These are phyloP conservation scores for Unio delphinus DNA, from an alignment of 2,888 invertebrate species.

Conservation along the genomic window DNA sequence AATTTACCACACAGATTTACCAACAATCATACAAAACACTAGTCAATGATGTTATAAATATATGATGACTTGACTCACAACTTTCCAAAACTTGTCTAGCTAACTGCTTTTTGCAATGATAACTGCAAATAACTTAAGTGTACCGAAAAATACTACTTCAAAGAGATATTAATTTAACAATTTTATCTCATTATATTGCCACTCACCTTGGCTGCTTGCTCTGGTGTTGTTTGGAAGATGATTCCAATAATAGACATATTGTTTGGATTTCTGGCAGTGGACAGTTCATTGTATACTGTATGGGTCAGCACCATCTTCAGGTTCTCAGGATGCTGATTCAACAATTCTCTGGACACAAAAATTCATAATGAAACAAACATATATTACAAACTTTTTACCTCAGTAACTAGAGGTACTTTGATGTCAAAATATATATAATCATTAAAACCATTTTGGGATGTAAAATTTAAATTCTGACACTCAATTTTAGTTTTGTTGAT, in stretches of 20 bases:
- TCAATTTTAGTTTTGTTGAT: too few relatives aligned
- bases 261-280: constrained; percentile 89
- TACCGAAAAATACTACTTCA: too few relatives aligned
- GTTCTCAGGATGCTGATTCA: constrained; percentile 87
- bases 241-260: constrained; percentile 93
- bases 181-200: background rate
- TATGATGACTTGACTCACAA: too few relatives aligned
- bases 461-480: too few relatives aligned
- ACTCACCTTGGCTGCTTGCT: constrained; percentile 80
- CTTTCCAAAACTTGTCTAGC: too few relatives aligned
- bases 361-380: background rate
- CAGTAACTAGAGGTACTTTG: background rate
- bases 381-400: background rate
- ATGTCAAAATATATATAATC: background rate
- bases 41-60: too few relatives aligned
- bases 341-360: constrained; percentile 82
- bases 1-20: too few relatives aligned
- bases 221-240: constrained; percentile 88
- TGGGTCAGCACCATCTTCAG: constrained; percentile 88
- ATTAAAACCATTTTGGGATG: too few relatives aligned
- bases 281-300: constrained; percentile 95
- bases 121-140: too few relatives aligned
- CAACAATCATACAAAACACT: too few relatives aligned
- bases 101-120: too few relatives aligned
- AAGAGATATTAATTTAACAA: background rate